A percentile compares a stretch with the other conserved stretches of the same genome.
These are phyloP conservation scores for Bryconaethiops microstoma DNA, from an alignment of 2,797 vertebrate species.

Conservation along the genomic window DNA sequence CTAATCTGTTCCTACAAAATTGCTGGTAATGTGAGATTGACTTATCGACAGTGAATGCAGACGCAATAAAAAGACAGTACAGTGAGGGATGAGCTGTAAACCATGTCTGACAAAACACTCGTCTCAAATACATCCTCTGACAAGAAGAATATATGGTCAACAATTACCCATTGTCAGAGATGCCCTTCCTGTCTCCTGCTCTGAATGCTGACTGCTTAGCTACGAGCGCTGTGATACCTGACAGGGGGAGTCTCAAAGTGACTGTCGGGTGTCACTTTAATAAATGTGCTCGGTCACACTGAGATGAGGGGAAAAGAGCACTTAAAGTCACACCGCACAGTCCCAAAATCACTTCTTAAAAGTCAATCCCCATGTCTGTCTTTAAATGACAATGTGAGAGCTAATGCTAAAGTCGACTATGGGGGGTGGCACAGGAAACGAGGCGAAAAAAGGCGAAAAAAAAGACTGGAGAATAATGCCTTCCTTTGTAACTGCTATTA, in stretches of 20 bases:
- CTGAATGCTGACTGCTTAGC: constrained; percentile 73
- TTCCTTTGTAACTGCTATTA: constrained; percentile 52
- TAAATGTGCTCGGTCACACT: constrained; percentile 75
- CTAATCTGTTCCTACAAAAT: constrained; percentile 21
- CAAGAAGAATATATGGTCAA: constrained; percentile 77
- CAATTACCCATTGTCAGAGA: constrained; percentile 78
- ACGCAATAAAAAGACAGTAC: constrained; percentile 60
- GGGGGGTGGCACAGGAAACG: constrained; percentile 34
- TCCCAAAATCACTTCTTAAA: constrained; percentile 64
- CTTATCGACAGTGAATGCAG: constrained; percentile 60
- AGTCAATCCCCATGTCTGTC: constrained; percentile 62
- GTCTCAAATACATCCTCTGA: constrained; percentile 72
- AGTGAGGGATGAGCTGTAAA: constrained; percentile 73
- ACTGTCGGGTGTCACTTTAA: constrained; percentile 76
- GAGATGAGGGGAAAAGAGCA: constrained; percentile 68
- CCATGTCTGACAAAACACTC: constrained; percentile 72
- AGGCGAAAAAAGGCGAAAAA: constrained; percentile 10
- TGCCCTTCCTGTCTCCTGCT: constrained; percentile 70
- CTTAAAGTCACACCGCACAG: constrained; percentile 59
- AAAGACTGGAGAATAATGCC: constrained; percentile 29
- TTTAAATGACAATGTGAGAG: constrained; percentile 40
- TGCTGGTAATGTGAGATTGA: constrained; percentile 57
- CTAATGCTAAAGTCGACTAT: constrained; percentile 45
- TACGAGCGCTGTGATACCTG: constrained; percentile 67
- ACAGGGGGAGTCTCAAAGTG: constrained; percentile 75